Evolutionary conservation across 2,797 vertebrate genomes (phyloP), one percentile per base, ranked within the genome.

Genomic region (Anomalospiza imberbis): DNA sequence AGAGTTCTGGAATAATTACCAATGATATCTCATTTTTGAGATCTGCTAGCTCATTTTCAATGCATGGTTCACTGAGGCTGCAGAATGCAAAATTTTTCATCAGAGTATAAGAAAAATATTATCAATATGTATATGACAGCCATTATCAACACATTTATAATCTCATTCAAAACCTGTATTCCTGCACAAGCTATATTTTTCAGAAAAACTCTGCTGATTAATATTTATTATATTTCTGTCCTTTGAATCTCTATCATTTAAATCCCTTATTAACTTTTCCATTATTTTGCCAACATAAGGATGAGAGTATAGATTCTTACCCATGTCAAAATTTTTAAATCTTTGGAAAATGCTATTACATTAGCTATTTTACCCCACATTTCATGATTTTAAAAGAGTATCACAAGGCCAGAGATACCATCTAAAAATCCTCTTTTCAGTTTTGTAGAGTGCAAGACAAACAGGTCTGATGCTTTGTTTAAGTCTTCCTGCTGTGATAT

Each of bases 11-110:
- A 91, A 85, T 87, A 91, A 95, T 74, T 91, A 62, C 63, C 92
- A 87, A 18, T 65, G 62, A 61, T 83, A 94, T 58, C 84, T 93
- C 84, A 50, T 45, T 88, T 88, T 89, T 75, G 73, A 88, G 67
- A 93, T 94, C 83, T 76, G 51, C 70, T 86, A 75, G 73, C 58
- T 83, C 55, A 66, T 91, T 93, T 85, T 55, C 80, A 95, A 92
- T 66, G 65, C 26, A 16, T 29, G 17, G 38, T 89, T 81, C 71
- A 95, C 47, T 73, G 60, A 80, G 19, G 19, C 67, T 57, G 19
- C 17, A 61, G 55, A 96, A 70, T 20, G 25, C 47, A 88, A 71
- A 67, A 31, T 25, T 91, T 97, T 82, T 82, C 65, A 87, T 77
- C n/a, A 82, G 57, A 82, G 77, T 71, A 29, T 53, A 73, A 42